Evolutionary conservation across 2,113 vertebrate genomes (phyloP).

Genomic region (Atlantisia rogersi): DNA sequence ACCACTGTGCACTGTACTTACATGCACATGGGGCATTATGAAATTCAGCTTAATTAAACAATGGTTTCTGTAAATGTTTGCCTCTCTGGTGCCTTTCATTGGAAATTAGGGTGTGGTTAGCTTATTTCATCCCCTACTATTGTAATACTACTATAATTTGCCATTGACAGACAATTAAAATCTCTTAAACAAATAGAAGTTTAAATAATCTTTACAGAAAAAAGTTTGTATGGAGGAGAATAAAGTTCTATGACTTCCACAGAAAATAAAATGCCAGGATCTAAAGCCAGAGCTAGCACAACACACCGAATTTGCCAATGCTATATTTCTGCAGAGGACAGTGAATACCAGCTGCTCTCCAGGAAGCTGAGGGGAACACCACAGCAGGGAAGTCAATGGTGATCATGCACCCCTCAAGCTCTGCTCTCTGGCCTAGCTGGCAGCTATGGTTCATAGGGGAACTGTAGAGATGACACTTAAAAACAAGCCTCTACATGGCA

Average conservation of each 20-base stretch:
- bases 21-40: background rate
- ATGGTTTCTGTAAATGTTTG: background rate
- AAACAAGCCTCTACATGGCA: background rate
- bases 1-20: background rate
- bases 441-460: background rate
- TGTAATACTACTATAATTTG: background rate
- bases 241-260: background rate
- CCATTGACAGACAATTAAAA: background rate
- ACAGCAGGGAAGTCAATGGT: background rate
- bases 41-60: background rate
- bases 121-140: background rate
- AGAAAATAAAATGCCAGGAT: background rate
- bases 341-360: background rate
- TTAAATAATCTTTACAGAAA: background rate
- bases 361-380: background rate
- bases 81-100: background rate
- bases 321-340: background rate
- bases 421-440: background rate
- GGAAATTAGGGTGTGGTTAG: background rate
- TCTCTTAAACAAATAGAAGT: background rate
- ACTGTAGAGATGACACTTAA: background rate
- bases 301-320: background rate
- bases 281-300: background rate
- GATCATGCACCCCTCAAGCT: background rate
- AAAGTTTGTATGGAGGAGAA: background rate